Base-by-base conservation (phyloP, 2,113 vertebrate genomes). In the Rhipidura dahli region DNA sequence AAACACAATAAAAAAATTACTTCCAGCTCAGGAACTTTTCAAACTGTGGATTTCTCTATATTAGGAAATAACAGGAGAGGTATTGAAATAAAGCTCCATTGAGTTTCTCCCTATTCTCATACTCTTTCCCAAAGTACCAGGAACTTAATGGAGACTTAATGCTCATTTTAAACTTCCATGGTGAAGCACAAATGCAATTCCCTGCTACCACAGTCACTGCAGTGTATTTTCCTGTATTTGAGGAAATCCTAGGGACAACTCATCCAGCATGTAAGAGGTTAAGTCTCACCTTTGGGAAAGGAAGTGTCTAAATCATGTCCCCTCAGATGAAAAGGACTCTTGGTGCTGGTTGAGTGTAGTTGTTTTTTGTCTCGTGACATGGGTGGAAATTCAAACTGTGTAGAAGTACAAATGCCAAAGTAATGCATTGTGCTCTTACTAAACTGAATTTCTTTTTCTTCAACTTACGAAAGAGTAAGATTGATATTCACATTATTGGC, bases 221-320 rank as follows among this genome's bases (percentile, higher is more conserved):
- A 54, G 44, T 60, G 59, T 80, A 56, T 88, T 80, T 88, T 42
- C 40, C 53, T 27, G 1, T 42, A 17, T 60, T 31, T 83, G 23
- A 33, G 30, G 24, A 83, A 56, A 56, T n/a, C 2, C 2, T n/a
- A 57, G 0, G 1, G 50, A 61, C 14, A 65, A 49, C 9, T 3
- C 45, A 53, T 17, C 30, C 30, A 40, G n/a, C 35, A 42, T 1
- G 1, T 24, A 53, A 69, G 15, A 37, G 4, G 2, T 10, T 10
- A 47, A 92, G 33, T 13, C 47, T 63, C 40, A 85, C 26, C 13
- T 79, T 72, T 33, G 12, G 33, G 23, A 65, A 92, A 75, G 24
- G 17, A n/a, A 22, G 23, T 78, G 16, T 47, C n/a, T 78, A 54
- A 57, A 71, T 39, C 37, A 15, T 3, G 5, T 66, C 9, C 18